Evolutionary conservation across 2,797 vertebrate species (phyloP).

Genomic region (Podarcis lilfordi): DNA sequence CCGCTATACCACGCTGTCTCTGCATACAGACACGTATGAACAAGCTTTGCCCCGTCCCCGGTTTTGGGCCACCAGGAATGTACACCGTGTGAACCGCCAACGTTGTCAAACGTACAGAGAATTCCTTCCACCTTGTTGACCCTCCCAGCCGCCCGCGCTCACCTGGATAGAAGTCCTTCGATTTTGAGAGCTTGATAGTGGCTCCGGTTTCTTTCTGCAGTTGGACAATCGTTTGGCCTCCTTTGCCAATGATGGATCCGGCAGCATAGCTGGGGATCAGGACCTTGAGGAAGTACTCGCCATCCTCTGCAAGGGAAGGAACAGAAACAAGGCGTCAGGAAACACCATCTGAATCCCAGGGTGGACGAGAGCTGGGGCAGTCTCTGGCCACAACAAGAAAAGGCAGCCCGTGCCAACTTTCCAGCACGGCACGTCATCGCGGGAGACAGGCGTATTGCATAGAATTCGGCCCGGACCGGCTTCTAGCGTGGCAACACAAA

Average conservation of each 20-base stretch:
- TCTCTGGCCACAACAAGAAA: background rate
- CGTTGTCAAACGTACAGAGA: background rate
- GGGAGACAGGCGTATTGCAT: background rate
- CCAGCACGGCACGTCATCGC: background rate
- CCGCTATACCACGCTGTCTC: no score
- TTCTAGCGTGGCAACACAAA: background rate
- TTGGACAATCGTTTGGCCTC: conserved; percentile 95
- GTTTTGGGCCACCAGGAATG: background rate
- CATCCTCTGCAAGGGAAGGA: conserved; percentile 81
- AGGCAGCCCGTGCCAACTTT: background rate
- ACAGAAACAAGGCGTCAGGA: background rate
- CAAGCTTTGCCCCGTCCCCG: background rate
- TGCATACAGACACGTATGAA: background rate
- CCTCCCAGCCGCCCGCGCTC: conserved; percentile 51
- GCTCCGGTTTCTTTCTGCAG: conserved; percentile 95
- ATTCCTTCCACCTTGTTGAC: background rate
- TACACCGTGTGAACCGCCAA: no score
- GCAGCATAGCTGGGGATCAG: conserved; percentile 97
- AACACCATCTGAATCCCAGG: background rate
- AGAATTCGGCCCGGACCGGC: background rate
- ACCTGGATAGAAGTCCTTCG: conserved; percentile 98
- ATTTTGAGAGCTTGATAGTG: conserved; percentile 97
- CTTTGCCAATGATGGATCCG: conserved; percentile 95
- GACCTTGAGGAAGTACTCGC: conserved; percentile 96
- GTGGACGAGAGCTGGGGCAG: background rate